Conservation (phyloP, 2,113 vertebrate genomes). For the Lutjanus erythropterus region DNA sequence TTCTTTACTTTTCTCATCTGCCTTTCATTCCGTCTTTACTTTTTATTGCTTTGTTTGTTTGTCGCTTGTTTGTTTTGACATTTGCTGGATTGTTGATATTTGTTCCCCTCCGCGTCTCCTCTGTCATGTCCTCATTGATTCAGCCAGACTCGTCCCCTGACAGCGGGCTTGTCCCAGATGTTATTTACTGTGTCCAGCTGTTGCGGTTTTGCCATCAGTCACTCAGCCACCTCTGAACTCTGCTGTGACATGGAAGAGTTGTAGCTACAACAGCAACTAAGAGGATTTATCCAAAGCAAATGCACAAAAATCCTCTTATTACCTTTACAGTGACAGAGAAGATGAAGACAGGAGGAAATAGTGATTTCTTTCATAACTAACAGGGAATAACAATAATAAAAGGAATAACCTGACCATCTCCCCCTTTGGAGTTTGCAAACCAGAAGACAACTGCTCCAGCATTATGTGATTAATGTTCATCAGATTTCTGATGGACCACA, state of each 20-base stretch:
- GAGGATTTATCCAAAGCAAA: slow-evolving; percentile 61
- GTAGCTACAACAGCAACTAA: slow-evolving; percentile 23
- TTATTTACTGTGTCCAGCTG: slow-evolving; percentile 50
- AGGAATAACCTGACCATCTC: background rate
- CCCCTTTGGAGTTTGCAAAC: too few species aligned
- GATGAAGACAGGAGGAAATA: background rate
- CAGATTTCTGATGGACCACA: background rate
- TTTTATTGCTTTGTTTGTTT: background rate
- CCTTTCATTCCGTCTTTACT: background rate
- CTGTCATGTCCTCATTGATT: background rate
- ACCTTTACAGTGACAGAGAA: background rate
- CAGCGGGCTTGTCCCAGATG: slow-evolving; percentile 51
- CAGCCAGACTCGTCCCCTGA: background rate
- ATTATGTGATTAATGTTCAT: background rate
- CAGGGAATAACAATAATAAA: background rate
- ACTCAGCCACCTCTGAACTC: slow-evolving; percentile 25
- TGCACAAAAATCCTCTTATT: slow-evolving; percentile 22
- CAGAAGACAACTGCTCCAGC: background rate
- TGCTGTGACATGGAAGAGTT: slow-evolving; percentile 28
- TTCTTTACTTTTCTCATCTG: background rate
- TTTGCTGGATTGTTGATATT: background rate
- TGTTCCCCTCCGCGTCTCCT: background rate
- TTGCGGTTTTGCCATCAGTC: slow-evolving; percentile 9
- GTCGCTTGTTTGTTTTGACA: background rate
- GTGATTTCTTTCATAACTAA: too few species aligned